Conservation (phyloP, 1,140 invertebrate species). For the Megalopta genalis region DNA sequence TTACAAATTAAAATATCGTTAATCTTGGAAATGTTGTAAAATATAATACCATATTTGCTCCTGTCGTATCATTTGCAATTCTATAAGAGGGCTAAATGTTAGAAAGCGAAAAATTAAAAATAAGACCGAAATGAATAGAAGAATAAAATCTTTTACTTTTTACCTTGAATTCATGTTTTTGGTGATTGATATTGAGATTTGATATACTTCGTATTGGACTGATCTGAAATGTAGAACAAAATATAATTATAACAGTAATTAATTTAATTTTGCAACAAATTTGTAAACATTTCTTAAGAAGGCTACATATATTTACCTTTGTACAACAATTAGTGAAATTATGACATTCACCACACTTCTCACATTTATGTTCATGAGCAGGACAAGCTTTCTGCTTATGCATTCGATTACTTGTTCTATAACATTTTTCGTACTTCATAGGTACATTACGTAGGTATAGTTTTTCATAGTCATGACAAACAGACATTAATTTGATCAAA, state of each 20-base stretch:
- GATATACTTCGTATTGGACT: too few species aligned
- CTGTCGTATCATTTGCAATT: too few species aligned
- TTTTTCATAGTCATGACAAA: constrained; percentile 38
- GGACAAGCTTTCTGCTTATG: constrained; percentile 50
- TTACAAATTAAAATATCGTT: not conserved
- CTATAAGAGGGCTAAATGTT: not conserved
- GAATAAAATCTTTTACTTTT: too few species aligned
- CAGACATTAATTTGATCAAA: constrained; percentile 24
- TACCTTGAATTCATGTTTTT: too few species aligned
- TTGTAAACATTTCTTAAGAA: too few species aligned
- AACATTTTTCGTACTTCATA: constrained; percentile 9
- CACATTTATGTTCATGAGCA: constrained; percentile 50
- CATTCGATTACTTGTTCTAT: constrained; percentile 38
- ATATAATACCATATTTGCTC: not conserved
- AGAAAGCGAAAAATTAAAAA: not conserved
- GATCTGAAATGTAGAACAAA: too few species aligned
- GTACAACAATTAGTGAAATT: constrained; percentile 25
- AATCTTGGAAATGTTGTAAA: not conserved
- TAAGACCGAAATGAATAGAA: not conserved
- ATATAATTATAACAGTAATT: too few species aligned
- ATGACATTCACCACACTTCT: constrained; percentile 37
- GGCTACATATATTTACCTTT: not conserved
- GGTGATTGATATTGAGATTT: too few species aligned
- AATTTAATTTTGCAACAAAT: too few species aligned
- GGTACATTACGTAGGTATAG: not conserved